phyloP scores from a whole-genome alignment of 92 coral and sea anemone species.

The Montipora capitata region DNA sequence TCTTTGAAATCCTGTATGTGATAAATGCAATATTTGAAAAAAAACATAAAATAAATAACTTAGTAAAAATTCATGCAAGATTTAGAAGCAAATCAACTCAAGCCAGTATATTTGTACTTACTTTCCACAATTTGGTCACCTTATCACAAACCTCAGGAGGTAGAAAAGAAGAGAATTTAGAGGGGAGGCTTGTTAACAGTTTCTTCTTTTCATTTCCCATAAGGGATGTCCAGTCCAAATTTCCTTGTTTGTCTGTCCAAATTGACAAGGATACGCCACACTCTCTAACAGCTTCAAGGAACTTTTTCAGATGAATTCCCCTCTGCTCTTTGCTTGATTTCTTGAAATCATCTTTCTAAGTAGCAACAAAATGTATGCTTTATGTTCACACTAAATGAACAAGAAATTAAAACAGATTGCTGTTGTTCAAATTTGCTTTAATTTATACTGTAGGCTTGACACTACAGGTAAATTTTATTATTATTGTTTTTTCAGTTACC shows the following conservation, averaged over 20 bases:
- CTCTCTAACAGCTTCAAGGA: slow-evolving; percentile 21
- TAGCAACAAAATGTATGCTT: slow-evolving; percentile 4
- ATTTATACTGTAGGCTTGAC: not conserved
- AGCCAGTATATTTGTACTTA: slow-evolving; percentile 28
- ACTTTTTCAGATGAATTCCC: slow-evolving; percentile 2
- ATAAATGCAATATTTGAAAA: slow-evolving; percentile 17
- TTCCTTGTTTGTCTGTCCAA: slow-evolving; percentile 47
- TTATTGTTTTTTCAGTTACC: slow-evolving; percentile 17
- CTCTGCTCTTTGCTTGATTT: slow-evolving; percentile 10
- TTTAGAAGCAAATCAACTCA: slow-evolving; percentile 8
- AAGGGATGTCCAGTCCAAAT: slow-evolving; percentile 58
- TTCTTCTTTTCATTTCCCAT: slow-evolving; percentile 44
- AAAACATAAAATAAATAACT: not conserved
- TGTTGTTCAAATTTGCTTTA: not conserved
- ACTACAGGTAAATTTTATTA: not conserved
- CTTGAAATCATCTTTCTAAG: slow-evolving; percentile 26
- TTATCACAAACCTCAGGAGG: slow-evolving; percentile 2
- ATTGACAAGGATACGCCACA: slow-evolving; percentile 43
- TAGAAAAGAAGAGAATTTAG: slow-evolving; percentile 14
- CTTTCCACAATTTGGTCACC: slow-evolving; percentile 30
- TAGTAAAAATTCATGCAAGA: no score
- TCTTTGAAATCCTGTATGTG: slow-evolving; percentile 23
- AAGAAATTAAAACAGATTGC: slow-evolving; percentile 5
- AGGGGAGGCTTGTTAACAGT: slow-evolving; percentile 14
- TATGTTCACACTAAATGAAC: slow-evolving; percentile 15